A percentile compares a stretch with the other conserved stretches of the same genome.
phyloP scores from a whole-genome alignment of 1,140 invertebrate genomes.

The Phymorhynchus buccinoides region DNA sequence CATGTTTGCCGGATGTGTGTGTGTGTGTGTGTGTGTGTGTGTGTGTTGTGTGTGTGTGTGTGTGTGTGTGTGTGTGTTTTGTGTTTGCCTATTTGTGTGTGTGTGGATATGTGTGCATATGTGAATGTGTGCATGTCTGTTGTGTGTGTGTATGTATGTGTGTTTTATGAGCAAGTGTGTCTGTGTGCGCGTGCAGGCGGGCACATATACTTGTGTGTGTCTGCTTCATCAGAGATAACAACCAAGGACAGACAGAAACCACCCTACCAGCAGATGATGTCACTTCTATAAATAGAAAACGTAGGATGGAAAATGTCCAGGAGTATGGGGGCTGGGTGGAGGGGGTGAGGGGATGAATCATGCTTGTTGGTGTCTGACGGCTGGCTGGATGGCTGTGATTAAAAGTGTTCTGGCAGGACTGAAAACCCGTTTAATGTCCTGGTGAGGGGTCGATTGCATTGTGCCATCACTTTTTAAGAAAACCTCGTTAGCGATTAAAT shows the following conservation, averaged over 20 bases:
- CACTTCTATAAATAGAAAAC: background rate
- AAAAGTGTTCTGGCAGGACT: background rate
- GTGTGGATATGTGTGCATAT: background rate
- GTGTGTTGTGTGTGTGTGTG: background rate
- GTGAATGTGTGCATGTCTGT: background rate
- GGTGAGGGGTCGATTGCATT: background rate
- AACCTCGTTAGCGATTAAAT: too few relatives aligned
- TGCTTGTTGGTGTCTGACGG: background rate
- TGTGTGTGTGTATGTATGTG: background rate
- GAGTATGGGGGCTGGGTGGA: background rate
- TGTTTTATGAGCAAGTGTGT: background rate
- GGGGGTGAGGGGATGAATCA: too few relatives aligned
- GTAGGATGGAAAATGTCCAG: background rate
- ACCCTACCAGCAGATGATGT: background rate
- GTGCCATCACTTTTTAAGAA: too few relatives aligned
- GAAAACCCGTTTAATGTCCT: background rate
- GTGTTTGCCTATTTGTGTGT: background rate
- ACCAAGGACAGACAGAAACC: too few relatives aligned
- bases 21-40: conserved; percentile 12
- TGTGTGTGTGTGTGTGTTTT: background rate
- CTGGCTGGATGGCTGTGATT: background rate
- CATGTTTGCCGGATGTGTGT: conserved; percentile 4
- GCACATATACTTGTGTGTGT: background rate
- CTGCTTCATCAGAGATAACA: too few relatives aligned
- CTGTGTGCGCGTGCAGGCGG: background rate